Evolutionary conservation across 2,113 vertebrate genomes (phyloP).

Genomic region (Ardeotis arabs): DNA sequence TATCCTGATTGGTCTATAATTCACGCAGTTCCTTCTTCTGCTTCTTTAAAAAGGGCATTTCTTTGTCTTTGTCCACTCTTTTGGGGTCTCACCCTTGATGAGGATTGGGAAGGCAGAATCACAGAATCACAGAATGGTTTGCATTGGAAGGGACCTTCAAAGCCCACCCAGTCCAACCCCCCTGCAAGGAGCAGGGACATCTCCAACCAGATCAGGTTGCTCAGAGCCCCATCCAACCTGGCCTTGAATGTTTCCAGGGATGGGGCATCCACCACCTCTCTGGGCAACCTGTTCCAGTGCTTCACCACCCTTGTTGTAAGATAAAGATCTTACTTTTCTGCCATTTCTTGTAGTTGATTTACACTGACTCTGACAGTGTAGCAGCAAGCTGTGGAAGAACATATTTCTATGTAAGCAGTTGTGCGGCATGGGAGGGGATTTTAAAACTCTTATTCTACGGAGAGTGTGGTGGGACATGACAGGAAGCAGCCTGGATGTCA

Average conservation of each 20-base stretch:
- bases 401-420: background rate
- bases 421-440: background rate
- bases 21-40: background rate
- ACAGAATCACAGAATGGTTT: no score
- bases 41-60: background rate
- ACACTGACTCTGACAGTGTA: background rate
- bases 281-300: no score
- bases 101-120: background rate
- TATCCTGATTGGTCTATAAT: background rate
- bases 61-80: background rate
- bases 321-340: background rate
- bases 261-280: no score
- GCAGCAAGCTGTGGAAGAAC: background rate
- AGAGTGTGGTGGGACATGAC: background rate
- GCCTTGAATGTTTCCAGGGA: no score
- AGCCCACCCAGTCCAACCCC: no score
- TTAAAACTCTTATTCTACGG: background rate
- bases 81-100: background rate
- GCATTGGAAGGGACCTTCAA: no score
- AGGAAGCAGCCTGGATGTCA: background rate
- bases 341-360: background rate
- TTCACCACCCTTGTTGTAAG: no score
- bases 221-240: no score
- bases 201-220: no score
- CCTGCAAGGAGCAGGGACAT: no score